Percentiles rank a stretch among this genome's conserved stretches.
Conservation (phyloP, 2,113 vertebrate genomes). For the Albula glossodonta region DNA sequence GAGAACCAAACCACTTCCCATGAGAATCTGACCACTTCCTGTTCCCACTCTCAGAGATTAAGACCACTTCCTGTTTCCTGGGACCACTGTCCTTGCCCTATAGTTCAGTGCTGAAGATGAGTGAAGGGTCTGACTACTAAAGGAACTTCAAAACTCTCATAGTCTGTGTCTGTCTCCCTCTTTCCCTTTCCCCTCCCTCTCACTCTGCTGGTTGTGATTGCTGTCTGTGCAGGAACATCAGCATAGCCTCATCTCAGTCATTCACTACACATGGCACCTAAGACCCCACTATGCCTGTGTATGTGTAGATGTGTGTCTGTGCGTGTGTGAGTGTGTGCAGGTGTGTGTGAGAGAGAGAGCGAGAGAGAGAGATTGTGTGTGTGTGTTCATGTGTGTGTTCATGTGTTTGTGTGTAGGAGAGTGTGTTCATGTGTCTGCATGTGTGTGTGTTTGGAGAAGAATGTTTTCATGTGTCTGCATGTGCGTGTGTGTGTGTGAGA, state of each 20-base stretch:
- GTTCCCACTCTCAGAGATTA: not conserved
- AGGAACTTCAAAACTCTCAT: no score
- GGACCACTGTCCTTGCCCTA: no score
- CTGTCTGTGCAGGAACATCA: no score
- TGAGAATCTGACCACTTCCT: not conserved
- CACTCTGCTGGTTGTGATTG: no score
- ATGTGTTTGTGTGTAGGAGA: not conserved
- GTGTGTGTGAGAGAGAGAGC: not conserved
- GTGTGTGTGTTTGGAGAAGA: no score
- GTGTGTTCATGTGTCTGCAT: not conserved
- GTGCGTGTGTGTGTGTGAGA: not conserved
- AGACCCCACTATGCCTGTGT: not conserved
- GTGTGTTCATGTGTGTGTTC: not conserved
- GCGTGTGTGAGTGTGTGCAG: not conserved
- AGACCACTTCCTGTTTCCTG: not conserved
- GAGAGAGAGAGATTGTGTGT: not conserved
- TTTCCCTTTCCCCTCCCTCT: no score
- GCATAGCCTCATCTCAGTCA: no score
- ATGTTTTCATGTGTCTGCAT: not conserved
- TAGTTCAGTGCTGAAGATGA: no score
- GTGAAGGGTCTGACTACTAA: no score
- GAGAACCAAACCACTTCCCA: no score
- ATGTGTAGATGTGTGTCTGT: not conserved
- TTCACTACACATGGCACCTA: no score
- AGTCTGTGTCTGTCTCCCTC: no score